phyloP scores from a whole-genome alignment of 2,797 vertebrate genomes.

The Salmo trutta region DNA sequence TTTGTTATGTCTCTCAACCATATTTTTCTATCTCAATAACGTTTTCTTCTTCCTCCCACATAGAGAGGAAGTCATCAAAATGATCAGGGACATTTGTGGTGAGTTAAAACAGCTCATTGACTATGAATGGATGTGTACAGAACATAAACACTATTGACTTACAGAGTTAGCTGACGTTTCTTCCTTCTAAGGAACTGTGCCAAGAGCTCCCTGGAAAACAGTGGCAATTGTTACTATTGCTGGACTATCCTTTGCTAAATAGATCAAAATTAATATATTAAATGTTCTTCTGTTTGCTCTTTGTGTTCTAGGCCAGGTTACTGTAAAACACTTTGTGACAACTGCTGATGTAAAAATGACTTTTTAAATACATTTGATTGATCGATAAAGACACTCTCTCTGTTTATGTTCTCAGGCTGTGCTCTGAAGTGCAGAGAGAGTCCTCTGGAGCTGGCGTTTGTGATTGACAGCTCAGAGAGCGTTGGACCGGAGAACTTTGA shows the following conservation, averaged over 20 bases:
- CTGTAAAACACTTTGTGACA: not conserved
- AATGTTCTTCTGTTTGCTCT: too few species aligned
- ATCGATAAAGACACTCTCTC: not conserved
- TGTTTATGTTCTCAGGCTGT: constrained; percentile 74
- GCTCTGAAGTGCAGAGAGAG: constrained; percentile 77
- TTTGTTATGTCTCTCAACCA: not conserved
- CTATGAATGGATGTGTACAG: too few species aligned
- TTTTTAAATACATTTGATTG: not conserved
- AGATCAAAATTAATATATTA: too few species aligned
- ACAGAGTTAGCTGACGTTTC: not conserved
- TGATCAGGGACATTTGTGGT: constrained; percentile 87
- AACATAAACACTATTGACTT: not conserved
- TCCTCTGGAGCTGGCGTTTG: constrained; percentile 85
- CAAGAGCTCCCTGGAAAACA: too few species aligned
- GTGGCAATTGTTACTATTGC: too few species aligned
- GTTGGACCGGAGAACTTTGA: constrained; percentile 85
- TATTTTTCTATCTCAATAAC: constrained; percentile 66
- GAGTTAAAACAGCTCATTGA: constrained; percentile 41
- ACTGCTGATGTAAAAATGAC: not conserved
- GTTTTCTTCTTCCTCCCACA: constrained; percentile 41
- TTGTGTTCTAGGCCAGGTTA: too few species aligned
- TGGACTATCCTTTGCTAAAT: too few species aligned
- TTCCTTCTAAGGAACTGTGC: too few species aligned
- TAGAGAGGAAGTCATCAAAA: constrained; percentile 85
- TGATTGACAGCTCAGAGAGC: constrained; percentile 89